Evolutionary conservation across 1,140 invertebrate genomes (phyloP).

Genomic region (Xylocopa sonorina): DNA sequence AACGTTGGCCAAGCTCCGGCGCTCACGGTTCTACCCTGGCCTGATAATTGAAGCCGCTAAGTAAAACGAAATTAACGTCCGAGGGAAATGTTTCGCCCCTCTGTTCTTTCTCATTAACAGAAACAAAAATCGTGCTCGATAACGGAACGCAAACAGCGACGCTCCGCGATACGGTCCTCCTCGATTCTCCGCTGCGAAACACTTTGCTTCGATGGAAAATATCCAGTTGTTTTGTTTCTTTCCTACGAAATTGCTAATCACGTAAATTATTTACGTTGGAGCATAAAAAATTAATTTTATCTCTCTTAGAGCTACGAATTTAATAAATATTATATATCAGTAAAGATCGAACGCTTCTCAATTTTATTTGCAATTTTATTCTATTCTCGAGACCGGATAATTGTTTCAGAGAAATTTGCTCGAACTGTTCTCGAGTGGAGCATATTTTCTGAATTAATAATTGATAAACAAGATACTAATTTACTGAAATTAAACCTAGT

Average conservation of each 20-base stretch:
- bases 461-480: too few relatives aligned
- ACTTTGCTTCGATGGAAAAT: not conserved
- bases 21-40: not conserved
- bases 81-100: not conserved
- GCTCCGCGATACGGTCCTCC: not conserved
- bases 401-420: too few relatives aligned
- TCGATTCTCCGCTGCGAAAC: not conserved
- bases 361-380: too few relatives aligned
- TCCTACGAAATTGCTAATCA: too few relatives aligned
- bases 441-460: too few relatives aligned
- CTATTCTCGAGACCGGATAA: too few relatives aligned
- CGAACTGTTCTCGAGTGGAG: too few relatives aligned
- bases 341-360: too few relatives aligned
- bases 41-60: slow-evolving; percentile 2
- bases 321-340: too few relatives aligned
- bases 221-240: too few relatives aligned
- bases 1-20: not conserved
- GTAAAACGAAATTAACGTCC: slow-evolving; percentile 22
- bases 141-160: not conserved
- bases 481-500: not conserved
- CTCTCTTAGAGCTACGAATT: too few relatives aligned
- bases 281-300: too few relatives aligned
- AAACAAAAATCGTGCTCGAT: not conserved
- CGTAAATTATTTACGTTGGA: not conserved
- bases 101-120: slow-evolving; percentile 10